A percentile compares a stretch with the other conserved stretches of the same genome.
Conservation (phyloP, 2,797 vertebrate genomes). For the Neoniphon sammara region DNA sequence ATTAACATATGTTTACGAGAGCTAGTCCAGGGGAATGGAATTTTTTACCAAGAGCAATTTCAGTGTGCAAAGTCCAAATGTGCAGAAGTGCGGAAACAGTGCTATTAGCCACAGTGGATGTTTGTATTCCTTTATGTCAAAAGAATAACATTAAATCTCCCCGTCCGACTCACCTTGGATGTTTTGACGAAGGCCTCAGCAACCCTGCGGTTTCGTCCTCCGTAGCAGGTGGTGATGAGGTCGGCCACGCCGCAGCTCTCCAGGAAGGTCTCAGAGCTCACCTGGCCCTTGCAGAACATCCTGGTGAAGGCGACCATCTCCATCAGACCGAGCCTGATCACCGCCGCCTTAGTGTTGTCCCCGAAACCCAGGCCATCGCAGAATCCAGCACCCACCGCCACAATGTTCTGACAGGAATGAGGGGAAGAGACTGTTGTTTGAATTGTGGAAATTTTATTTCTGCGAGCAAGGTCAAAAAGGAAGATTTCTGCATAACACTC, state of each 20-base stretch:
- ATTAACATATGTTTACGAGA: too few species aligned
- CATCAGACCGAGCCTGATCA: slow-evolving; percentile 92
- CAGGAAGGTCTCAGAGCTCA: slow-evolving; percentile 85
- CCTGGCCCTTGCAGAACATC: slow-evolving; percentile 84
- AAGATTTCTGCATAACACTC: too few species aligned
- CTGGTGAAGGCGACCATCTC: slow-evolving; percentile 91
- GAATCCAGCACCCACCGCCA: slow-evolving; percentile 90
- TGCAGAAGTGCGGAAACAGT: too few species aligned
- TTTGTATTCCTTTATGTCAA: not conserved
- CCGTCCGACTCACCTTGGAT: slow-evolving; percentile 78
- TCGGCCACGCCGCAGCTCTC: slow-evolving; percentile 92
- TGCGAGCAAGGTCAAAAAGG: too few species aligned
- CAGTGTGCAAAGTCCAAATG: too few species aligned
- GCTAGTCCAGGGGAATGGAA: too few species aligned
- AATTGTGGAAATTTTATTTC: too few species aligned
- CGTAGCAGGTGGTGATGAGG: slow-evolving; percentile 91
- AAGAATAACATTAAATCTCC: not conserved
- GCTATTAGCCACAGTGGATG: too few species aligned
- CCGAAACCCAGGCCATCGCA: slow-evolving; percentile 88
- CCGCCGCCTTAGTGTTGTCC: slow-evolving; percentile 91
- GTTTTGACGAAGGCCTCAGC: slow-evolving; percentile 87
- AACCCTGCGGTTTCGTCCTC: slow-evolving; percentile 88
- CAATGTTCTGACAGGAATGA: slow-evolving; percentile 82
- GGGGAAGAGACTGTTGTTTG: too few species aligned
- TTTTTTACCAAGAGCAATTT: too few species aligned